Conservation (phyloP, 1,140 invertebrate species). For the Ephestia elutella region DNA sequence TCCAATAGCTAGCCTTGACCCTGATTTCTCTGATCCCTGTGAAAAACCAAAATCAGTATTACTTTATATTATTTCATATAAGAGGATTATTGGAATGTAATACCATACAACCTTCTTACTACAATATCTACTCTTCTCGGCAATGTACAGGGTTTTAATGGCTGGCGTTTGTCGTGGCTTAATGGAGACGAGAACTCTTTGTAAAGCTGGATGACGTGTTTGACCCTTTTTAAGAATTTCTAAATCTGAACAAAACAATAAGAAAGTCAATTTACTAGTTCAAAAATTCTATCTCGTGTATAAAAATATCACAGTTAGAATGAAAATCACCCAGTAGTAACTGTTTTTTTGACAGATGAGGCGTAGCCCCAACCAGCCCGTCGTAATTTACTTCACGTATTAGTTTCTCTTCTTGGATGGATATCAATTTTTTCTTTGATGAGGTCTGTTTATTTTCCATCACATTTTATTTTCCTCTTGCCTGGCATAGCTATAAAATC, state of each 20-base stretch:
- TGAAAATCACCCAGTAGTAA: constrained; percentile 36
- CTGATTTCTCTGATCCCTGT: constrained; percentile 44
- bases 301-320: too few relatives aligned
- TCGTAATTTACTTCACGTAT: constrained; percentile 52
- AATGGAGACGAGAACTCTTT: constrained; percentile 51
- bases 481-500: constrained; percentile 50
- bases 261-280: background rate
- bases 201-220: constrained; percentile 26
- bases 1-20: constrained; percentile 49
- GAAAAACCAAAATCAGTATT: constrained; percentile 14
- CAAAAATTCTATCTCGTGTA: too few relatives aligned
- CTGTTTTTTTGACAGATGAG: constrained; percentile 31
- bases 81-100: background rate
- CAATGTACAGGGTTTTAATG: constrained; percentile 58
- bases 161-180: constrained; percentile 44
- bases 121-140: constrained; percentile 49
- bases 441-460: constrained; percentile 65
- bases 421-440: constrained; percentile 54
- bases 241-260: constrained; percentile 28
- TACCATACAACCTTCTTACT: constrained; percentile 34
- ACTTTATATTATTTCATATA: background rate
- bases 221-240: constrained; percentile 46
- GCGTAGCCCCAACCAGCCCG: constrained; percentile 24
- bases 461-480: constrained; percentile 61
- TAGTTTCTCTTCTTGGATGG: constrained; percentile 56